These are phyloP conservation scores for Bimastos eiseni DNA, from an alignment of 2,888 invertebrate genomes.

Conservation along the genomic window DNA sequence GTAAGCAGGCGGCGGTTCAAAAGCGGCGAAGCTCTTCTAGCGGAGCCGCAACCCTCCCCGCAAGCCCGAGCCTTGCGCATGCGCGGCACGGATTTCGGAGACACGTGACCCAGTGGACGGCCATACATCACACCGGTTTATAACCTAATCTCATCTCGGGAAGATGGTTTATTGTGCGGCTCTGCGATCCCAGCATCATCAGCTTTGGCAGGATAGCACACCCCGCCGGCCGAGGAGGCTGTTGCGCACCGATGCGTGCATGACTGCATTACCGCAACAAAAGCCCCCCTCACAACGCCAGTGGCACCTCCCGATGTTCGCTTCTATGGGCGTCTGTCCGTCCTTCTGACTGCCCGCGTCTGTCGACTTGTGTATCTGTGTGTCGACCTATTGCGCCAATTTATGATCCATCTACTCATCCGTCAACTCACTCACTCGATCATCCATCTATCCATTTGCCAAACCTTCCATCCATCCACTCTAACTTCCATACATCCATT, in stretches of 20 bases:
- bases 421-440: neutral
- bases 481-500: too few species aligned
- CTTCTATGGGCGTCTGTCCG: neutral
- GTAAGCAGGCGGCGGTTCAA: too few species aligned
- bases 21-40: too few species aligned
- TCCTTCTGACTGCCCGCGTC: neutral
- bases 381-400: too few species aligned
- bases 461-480: too few species aligned
- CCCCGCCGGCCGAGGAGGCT: neutral
- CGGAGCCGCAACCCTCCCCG: neutral
- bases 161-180: neutral
- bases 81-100: slow-evolving; percentile 5
- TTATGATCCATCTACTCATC: too few species aligned
- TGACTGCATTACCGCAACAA: neutral
- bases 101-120: neutral
- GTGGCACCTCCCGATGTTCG: neutral
- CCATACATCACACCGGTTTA: neutral
- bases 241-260: slow-evolving; percentile 2
- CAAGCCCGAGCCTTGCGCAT: neutral
- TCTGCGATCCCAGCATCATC: neutral
- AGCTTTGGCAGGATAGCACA: slow-evolving; percentile 4
- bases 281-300: neutral
- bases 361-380: neutral
- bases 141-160: slow-evolving; percentile 4
- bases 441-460: too few species aligned